Base-by-base conservation (phyloP, 2,888 invertebrate genomes). In the Reticulitermes lucifugus region DNA sequence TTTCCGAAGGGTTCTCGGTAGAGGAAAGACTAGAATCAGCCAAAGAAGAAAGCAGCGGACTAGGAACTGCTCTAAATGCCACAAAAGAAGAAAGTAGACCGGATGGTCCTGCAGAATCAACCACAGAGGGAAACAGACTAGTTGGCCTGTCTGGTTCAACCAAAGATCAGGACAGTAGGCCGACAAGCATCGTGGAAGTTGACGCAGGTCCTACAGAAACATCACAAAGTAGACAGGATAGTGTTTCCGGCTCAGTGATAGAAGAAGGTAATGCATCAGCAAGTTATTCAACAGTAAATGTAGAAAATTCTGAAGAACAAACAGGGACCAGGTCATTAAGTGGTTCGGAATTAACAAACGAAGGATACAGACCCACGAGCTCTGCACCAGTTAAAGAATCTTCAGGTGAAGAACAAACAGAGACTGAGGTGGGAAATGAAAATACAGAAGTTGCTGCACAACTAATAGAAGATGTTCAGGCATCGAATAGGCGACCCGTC, bases 31-130 rank as follows among this genome's bases (percentile, higher is more conserved):
- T 35, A n/a, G 70, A 71, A 71, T 71, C 80, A 51, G 59, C 73
- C 46, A 79, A 79, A 25, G 80, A 70, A 41, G 73, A 70, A 46
- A 14, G 25, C 9, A 41, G 35, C 25, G 25, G 35, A 41, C 51
- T n/a, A 81, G 51, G 5, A 25, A 55, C 29, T 80, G 75, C 51
- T 41, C 59, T 25, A 6, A 29, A 70, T 41, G 29, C 81, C 22
- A 73, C 25, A 29, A 73, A 83, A 29, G 73, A 65, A 41, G 43
- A 35, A 25, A 80, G 73, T n/a, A 41, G 51, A 29, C 81, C 73
- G 7, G n/a, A 12, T 5, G 43, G 43, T 70, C 12, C 18, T 51
- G 35, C n/a, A 25, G 75, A 83, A 73, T 35, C 22, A 29, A 55
- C n/a, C 21, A 46, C n/a, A n/a, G 65, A 43, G 0, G 25, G 5